phyloP scores from a whole-genome alignment of 2,888 invertebrate species.

The Parnassius glacialis region DNA sequence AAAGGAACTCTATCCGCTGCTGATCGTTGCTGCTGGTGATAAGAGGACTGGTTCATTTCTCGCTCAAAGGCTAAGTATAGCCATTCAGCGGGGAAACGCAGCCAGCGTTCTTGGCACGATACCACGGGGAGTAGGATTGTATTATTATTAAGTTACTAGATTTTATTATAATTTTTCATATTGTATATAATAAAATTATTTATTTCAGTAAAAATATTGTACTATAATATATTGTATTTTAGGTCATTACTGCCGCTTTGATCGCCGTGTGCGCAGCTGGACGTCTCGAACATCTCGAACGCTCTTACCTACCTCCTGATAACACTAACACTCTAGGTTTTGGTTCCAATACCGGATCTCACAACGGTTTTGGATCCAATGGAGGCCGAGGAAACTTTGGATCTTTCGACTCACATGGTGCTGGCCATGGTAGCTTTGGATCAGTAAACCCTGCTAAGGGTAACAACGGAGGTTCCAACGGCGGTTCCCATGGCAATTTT shows the following conservation, averaged over 20 bases:
- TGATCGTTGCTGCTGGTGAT: too few relatives aligned
- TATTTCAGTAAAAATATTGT: too few relatives aligned
- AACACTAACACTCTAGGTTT: conserved; percentile 30
- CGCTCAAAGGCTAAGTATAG: too few relatives aligned
- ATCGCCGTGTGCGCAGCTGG: conserved; percentile 61
- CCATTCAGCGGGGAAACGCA: too few relatives aligned
- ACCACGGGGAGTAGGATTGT: too few relatives aligned
- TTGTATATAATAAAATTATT: too few relatives aligned
- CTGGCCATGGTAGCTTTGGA: conserved; percentile 6
- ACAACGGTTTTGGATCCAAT: conserved; percentile 30
- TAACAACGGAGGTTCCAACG: conserved; percentile 28
- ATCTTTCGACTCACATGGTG: conserved; percentile 21
- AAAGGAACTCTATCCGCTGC: too few relatives aligned
- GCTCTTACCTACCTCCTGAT: conserved; percentile 65
- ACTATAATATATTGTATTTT: conserved; percentile 28
- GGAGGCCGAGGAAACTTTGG: conserved; percentile 27
- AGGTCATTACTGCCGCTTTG: conserved; percentile 64
- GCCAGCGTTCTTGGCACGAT: too few relatives aligned
- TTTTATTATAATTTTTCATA: too few relatives aligned
- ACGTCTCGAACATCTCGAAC: conserved; percentile 67
- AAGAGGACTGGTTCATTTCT: too few relatives aligned
- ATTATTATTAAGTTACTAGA: too few relatives aligned
- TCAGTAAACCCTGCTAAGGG: conserved; percentile 26
- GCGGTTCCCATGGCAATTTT: conserved; percentile 26
- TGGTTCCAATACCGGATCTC: conserved; percentile 28